Evolutionary conservation across 2,797 vertebrate genomes (phyloP), one percentile per base, ranked within the genome.

Genomic region (Sebastes reedi): DNA sequence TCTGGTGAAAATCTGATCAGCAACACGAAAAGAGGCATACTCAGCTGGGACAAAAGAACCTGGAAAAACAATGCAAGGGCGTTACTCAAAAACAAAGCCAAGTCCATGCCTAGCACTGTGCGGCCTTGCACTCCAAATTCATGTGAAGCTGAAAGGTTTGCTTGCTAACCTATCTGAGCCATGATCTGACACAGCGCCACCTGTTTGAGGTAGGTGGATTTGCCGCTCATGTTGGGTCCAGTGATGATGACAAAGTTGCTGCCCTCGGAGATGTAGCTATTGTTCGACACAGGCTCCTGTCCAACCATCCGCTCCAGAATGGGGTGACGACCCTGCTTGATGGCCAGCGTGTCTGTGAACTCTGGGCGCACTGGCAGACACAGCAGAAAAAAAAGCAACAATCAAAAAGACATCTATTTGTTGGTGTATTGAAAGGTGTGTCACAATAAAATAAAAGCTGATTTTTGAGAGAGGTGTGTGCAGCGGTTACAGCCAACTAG

Each of bases 191-290:
- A 98, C 83, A 99, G 96, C 1, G 97, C 98, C 94, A 98, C 97
- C 88, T 99, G 98, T 90, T 97, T 99, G 81, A 99, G 94, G 89
- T 98, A 99, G 1, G 98, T 99, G 79, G 98, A 99, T 87, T 99
- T 99, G 79, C 98, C 99, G 74, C 98, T 99, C 98, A 99, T 99
- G 91, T 99, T 99, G 79, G 98, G 98, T 81, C 98, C 98, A 27
- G 99, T 99, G 88, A 99, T 95, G 84, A 99, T 97, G 82, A 97
- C 88, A 90, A 99, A 98, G 95, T 99, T 99, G 93, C 94, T 98
- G 80, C 97, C 97, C 90, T 97, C 97, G 8, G 97, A 97, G 88
- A 99, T 95, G 79, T 97, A 99, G 0, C 95, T 97, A 89, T 98
- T 97, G 92, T 99, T 99, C 11, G 97, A 93, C 32, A 99, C 92